Base-by-base conservation (phyloP, 2,113 vertebrate species). In the Takifugu bimaculatus region DNA sequence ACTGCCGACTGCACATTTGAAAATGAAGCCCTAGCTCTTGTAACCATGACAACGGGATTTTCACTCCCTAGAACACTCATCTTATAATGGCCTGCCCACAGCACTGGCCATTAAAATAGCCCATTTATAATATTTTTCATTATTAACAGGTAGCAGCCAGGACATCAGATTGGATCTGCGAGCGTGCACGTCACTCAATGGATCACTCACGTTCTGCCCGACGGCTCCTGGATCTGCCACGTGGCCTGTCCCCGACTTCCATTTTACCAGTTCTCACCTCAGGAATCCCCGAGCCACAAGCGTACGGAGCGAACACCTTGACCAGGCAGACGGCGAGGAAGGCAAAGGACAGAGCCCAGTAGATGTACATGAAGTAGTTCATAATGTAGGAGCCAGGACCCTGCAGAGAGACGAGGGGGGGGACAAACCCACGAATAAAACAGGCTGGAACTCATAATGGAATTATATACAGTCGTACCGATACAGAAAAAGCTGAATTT, bases 361-460 rank as follows among this genome's bases (percentile, higher is more conserved):
- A 97, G 68, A 96, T 97, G 72, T 98, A 98, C 95, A 97, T 97
- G 85, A 99, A 97, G 77, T 99, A 99, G 89, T 98, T 98, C 96
- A 98, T 97, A 82, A 99, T 98, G 72, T 99, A 99, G 3, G 97
- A 98, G 60, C 97, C 96, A 0, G 96, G 96, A 27, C 97, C 97
- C 97, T 98, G 62, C 39, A 57, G 49, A 48, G 26, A 57, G 44
- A 26, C 0, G 4, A 5, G 11, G 26, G 35, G 35, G 5, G 3
- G 13, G 3, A 39, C 1, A 3, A 48, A n/a, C 43, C 20, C 29
- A 62, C 25, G 4, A 42, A 27, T 14, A 45, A 6, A 0, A 10
- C 35, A 39, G 35, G 11, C 35, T 11, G 35, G 7, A 39, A 39
- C 9, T 39, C 35, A 39, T 10, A 39, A 39, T 32, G 29, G 5